Base-by-base conservation (phyloP, 2,888 invertebrate species). In the Troides helena region DNA sequence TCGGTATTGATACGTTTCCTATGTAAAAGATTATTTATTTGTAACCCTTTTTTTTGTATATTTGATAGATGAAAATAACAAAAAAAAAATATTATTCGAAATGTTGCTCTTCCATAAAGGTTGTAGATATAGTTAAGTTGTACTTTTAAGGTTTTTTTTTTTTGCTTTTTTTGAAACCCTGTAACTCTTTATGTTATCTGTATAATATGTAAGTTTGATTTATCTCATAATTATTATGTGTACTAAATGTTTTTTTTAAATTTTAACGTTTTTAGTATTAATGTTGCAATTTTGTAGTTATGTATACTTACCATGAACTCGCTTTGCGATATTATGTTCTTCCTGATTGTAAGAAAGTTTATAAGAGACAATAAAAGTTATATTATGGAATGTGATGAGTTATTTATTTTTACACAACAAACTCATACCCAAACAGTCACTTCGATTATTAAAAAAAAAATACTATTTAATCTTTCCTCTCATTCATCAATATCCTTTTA, bases 331-430 rank as follows among this genome's bases (percentile, higher is more conserved):
- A 83, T 25, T 83, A 84, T 83, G 86, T 87, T 90, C 88, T 90
- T 89, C 86, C 85, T 89, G 88, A 81, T 86, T 87, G 78, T 92
- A 92, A 90, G 89, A 91, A 88, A 90, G 89, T 90, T 90, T 90
- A 88, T 91, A 88, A 89, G 83, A 77, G 87, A 80, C 85, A 91
- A 92, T 91, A 90, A 92, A 92, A 90, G 84, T 87, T 91, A 89
- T 92, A 91, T 87, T 88, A 85, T 80, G 78, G 80, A 80, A 73
- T 62, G 8, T 72, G 73, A 76, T 73, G 70, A 75, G 81, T 77
- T 74, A 75, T 78, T 73, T 77, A 74, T 72, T 67, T 71, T 43
- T 4, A 53, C 57, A 50, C 18, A 23, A 10, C n/a, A 57, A 14
- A 21, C n/a, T 50, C 18, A 14, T 17, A 50, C 5, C 18, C 17